These are phyloP conservation scores for Drosophila ohnishii DNA, from an alignment of 1,140 invertebrate genomes.

Conservation along the genomic window DNA sequence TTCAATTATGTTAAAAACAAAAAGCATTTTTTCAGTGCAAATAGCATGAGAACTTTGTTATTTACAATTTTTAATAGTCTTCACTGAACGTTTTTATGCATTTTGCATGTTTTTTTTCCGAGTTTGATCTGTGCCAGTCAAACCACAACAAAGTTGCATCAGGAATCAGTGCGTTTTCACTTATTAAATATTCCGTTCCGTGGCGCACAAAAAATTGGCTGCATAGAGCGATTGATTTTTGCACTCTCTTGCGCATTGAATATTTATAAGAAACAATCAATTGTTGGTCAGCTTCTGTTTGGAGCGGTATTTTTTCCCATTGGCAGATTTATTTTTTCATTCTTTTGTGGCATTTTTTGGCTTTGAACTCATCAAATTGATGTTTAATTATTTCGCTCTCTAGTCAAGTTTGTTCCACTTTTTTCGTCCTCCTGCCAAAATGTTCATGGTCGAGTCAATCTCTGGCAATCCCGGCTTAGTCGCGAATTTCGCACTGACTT, in stretches of 20 bases:
- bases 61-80: conserved; percentile 31
- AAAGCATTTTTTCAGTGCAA: neutral
- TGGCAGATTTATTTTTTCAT: neutral
- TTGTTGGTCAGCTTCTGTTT: conserved; percentile 47
- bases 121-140: conserved; percentile 35
- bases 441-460: conserved; percentile 67
- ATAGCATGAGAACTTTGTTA: conserved; percentile 7
- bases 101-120: conserved; percentile 25
- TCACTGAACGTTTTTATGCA: conserved; percentile 21
- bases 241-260: conserved; percentile 40
- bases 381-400: conserved; percentile 67
- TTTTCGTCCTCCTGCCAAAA: conserved; percentile 38
- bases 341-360: conserved; percentile 27
- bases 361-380: conserved; percentile 49
- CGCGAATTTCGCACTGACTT: conserved; percentile 66
- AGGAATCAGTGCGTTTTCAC: conserved; percentile 42
- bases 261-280: conserved; percentile 59
- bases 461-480: conserved; percentile 53
- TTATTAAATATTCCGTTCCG: conserved; percentile 44
- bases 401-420: conserved; percentile 40
- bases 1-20: conserved; percentile 21
- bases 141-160: conserved; percentile 42
- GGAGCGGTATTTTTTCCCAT: conserved; percentile 22
- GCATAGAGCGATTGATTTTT: conserved; percentile 42
- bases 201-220: conserved; percentile 27